These are phyloP conservation scores for Scrobipalpa costella DNA, from an alignment of 2,888 invertebrate species.

Conservation along the genomic window DNA sequence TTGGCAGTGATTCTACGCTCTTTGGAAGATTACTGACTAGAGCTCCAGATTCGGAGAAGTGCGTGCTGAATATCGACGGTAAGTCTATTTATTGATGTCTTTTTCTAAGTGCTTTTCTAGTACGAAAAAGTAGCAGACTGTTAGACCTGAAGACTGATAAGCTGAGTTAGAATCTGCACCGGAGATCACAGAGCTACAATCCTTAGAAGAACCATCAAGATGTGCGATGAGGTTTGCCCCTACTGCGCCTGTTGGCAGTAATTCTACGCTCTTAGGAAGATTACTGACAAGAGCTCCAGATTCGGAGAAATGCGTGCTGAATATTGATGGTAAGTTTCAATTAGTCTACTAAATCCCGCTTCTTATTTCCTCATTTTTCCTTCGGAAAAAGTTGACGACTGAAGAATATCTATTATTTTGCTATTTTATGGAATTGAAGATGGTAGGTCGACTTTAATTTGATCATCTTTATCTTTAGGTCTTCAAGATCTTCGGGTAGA, in stretches of 20 bases:
- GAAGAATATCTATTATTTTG: too few relatives aligned
- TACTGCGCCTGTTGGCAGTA: slow-evolving; percentile 53
- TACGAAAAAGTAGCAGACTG: too few relatives aligned
- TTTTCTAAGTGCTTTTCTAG: too few relatives aligned
- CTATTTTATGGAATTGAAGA: too few relatives aligned
- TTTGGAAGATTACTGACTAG: slow-evolving; percentile 79
- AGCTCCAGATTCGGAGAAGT: slow-evolving; percentile 82
- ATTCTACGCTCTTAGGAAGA: slow-evolving; percentile 60
- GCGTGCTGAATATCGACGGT: slow-evolving; percentile 82
- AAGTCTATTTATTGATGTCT: slow-evolving; percentile 20
- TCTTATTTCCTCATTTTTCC: too few relatives aligned
- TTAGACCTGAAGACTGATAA: too few relatives aligned
- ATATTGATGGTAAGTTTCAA: slow-evolving; percentile 78
- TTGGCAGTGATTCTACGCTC: slow-evolving; percentile 57
- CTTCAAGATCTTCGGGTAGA: slow-evolving; percentile 83
- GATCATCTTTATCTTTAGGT: slow-evolving; percentile 50
- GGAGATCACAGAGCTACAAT: slow-evolving; percentile 78
- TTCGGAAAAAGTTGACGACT: not conserved
- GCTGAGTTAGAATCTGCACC: too few relatives aligned
- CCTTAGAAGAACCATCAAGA: slow-evolving; percentile 54
- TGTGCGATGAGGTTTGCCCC: slow-evolving; percentile 65
- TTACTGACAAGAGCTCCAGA: slow-evolving; percentile 84
- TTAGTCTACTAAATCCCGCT: too few relatives aligned
- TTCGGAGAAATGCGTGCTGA: slow-evolving; percentile 80
- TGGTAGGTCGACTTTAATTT: too few relatives aligned